phyloP scores from a whole-genome alignment of 2,113 vertebrate species.

The Gobius niger region DNA sequence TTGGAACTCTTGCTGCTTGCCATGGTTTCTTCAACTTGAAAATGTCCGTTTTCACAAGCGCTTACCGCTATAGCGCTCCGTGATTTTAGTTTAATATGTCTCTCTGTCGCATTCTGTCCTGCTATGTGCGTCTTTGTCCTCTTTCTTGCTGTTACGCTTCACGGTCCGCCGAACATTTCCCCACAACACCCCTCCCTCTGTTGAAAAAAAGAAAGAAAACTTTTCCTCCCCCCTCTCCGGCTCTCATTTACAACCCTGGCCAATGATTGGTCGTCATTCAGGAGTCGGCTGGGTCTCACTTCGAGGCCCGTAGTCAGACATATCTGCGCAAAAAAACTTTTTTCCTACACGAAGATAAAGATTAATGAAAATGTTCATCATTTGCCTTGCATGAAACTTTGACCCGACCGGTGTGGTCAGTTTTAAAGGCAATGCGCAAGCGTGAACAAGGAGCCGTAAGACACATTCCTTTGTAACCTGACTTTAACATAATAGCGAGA shows the following conservation, averaged over 20 bases:
- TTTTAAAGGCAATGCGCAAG: constrained; percentile 40
- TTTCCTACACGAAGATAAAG: constrained; percentile 38
- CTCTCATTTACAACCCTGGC: constrained; percentile 59
- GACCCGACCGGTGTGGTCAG: constrained; percentile 67
- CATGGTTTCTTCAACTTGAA: constrained; percentile 14
- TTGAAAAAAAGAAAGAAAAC: constrained; percentile 60
- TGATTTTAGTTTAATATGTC: constrained; percentile 20
- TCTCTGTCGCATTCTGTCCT: constrained; percentile 44
- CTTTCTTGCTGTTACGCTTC: constrained; percentile 72
- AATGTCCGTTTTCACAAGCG: background rate
- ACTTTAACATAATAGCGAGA: constrained; percentile 35
- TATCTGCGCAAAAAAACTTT: constrained; percentile 45
- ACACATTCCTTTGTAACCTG: constrained; percentile 62
- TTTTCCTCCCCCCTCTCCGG: constrained; percentile 47
- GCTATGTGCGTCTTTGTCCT: constrained; percentile 71
- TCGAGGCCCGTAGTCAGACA: constrained; percentile 43
- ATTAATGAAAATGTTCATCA: constrained; percentile 61
- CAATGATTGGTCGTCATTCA: constrained; percentile 68
- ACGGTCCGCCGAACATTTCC: constrained; percentile 72
- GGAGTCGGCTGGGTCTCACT: constrained; percentile 64
- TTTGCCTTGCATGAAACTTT: constrained; percentile 43
- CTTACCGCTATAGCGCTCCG: constrained; percentile 17
- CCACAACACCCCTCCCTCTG: constrained; percentile 67
- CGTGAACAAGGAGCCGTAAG: constrained; percentile 23
- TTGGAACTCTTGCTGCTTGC: constrained; percentile 15